Percentiles rank a stretch among this genome's conserved stretches.
These are phyloP conservation scores for Hirundichthys speculiger DNA, from an alignment of 2,113 vertebrate genomes.

Conservation along the genomic window DNA sequence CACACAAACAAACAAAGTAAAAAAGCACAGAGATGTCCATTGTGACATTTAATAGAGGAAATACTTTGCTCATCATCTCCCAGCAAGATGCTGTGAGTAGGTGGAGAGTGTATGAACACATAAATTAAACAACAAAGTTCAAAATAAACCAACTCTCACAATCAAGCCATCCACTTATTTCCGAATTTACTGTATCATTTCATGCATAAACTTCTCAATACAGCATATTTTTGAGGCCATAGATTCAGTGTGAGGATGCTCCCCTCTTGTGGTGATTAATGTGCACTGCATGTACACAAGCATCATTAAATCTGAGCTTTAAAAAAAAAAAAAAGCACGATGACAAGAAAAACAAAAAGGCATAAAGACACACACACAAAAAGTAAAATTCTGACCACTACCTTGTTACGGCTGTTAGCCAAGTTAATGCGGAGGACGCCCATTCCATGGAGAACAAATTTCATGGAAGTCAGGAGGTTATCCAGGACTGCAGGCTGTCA, in stretches of 20 bases:
- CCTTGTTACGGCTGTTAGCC: constrained; percentile 81
- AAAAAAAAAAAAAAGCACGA: neutral
- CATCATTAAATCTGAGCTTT: neutral
- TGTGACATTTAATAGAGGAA: constrained; percentile 52
- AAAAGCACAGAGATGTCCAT: constrained; percentile 12
- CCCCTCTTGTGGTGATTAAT: constrained; percentile 49
- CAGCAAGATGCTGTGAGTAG: constrained; percentile 40
- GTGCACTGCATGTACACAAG: constrained; percentile 8
- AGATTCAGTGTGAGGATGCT: constrained; percentile 19
- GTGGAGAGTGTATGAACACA: constrained; percentile 24
- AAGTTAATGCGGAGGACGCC: constrained; percentile 82
- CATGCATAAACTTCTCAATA: constrained; percentile 8
- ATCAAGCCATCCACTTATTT: neutral
- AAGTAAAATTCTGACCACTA: constrained; percentile 12
- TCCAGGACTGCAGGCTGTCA: constrained; percentile 83
- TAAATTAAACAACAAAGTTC: constrained; percentile 45
- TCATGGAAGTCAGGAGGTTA: constrained; percentile 85
- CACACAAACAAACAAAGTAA: constrained; percentile 6
- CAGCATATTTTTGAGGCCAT: neutral
- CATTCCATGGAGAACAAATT: constrained; percentile 85
- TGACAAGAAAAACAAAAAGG: neutral
- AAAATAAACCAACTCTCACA: constrained; percentile 56
- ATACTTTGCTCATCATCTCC: constrained; percentile 32
- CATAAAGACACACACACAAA: neutral
- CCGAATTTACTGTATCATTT: constrained; percentile 5